phyloP scores from a whole-genome alignment of 2,797 vertebrate genomes.

The Champsocephalus esox region DNA sequence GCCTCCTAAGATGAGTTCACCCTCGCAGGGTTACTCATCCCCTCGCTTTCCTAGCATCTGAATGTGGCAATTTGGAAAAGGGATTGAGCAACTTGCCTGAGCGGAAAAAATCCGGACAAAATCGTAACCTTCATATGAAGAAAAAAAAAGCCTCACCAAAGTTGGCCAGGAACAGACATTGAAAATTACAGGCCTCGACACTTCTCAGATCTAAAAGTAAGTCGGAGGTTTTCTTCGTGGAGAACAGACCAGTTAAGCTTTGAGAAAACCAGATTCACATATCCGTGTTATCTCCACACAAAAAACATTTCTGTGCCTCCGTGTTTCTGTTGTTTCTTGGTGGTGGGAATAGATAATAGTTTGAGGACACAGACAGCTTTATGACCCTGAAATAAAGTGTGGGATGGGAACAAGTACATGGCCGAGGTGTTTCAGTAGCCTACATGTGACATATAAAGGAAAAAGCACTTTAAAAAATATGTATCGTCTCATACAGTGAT shows the following conservation, averaged over 20 bases:
- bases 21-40: slow-evolving; percentile 52
- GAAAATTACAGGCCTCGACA: slow-evolving; percentile 37
- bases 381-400: slow-evolving; percentile 22
- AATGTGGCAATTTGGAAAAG: no score
- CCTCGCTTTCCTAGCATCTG: not conserved
- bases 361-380: slow-evolving; percentile 8
- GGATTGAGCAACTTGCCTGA: slow-evolving; percentile 27
- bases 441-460: not conserved
- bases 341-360: slow-evolving; percentile 1
- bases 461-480: not conserved
- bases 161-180: not conserved
- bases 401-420: slow-evolving; percentile 26
- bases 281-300: not conserved
- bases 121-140: not conserved
- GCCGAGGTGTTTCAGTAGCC: not conserved
- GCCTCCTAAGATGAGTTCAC: slow-evolving; percentile 21
- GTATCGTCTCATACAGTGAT: not conserved
- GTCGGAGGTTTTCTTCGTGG: not conserved
- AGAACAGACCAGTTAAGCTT: not conserved
- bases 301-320: not conserved
- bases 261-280: no score
- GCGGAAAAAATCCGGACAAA: slow-evolving; percentile 7
- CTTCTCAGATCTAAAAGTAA: slow-evolving; percentile 20
- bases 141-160: not conserved
- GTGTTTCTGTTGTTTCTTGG: not conserved